phyloP scores from a whole-genome alignment of 2,113 vertebrate genomes.

The Calypte anna region DNA sequence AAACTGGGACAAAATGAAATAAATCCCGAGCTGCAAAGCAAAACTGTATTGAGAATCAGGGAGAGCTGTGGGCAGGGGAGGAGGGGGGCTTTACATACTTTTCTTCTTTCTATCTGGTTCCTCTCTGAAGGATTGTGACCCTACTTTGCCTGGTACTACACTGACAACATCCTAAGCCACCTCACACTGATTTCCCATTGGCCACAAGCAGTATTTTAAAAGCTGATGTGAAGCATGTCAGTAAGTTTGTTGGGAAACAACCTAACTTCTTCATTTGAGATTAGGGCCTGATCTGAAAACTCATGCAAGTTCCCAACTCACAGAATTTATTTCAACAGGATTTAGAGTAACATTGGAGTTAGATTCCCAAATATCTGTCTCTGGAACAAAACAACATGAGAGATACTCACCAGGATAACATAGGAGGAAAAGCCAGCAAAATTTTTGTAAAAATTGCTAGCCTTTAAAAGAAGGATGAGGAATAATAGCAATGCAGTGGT shows the following conservation, averaged over 20 bases:
- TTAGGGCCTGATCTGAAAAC: not conserved
- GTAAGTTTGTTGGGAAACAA: not conserved
- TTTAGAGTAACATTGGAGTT: not conserved
- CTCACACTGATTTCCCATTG: not conserved
- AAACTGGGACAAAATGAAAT: not conserved
- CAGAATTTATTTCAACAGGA: not conserved
- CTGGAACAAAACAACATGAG: accelerated
- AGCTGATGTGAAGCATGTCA: not conserved
- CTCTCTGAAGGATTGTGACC: not conserved
- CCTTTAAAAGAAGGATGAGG: not conserved
- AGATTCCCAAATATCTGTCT: not conserved
- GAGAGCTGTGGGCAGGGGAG: accelerated
- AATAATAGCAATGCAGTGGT: not conserved
- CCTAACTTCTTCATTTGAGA: not conserved
- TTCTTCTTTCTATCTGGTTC: not conserved
- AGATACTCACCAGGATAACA: not conserved
- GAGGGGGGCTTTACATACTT: not conserved
- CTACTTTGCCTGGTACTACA: not conserved
- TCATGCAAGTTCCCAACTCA: not conserved
- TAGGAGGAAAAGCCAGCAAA: not conserved
- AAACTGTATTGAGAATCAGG: not conserved
- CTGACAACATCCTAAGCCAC: not conserved
- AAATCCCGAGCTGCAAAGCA: not conserved
- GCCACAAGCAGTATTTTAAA: not conserved
- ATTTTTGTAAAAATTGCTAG: not conserved